These are phyloP conservation scores for Noctua janthina DNA, from an alignment of 2,888 invertebrate species.

Conservation along the genomic window DNA sequence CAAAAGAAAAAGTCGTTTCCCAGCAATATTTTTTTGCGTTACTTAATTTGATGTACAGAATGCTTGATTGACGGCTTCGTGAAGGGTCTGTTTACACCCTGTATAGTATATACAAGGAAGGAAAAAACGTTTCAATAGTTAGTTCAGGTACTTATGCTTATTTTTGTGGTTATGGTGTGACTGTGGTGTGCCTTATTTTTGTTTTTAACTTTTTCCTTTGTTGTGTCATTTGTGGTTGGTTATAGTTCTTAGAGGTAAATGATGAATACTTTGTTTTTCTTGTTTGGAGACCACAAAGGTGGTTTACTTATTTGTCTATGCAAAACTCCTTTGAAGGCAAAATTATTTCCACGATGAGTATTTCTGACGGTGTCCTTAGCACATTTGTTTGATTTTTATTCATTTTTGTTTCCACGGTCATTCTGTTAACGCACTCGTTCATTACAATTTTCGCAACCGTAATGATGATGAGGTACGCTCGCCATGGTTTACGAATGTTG, in stretches of 20 bases:
- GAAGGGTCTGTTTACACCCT: too few species aligned
- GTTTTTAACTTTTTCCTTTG: background rate
- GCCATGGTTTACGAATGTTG: constrained; percentile 46
- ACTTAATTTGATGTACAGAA: too few species aligned
- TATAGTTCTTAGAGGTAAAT: background rate
- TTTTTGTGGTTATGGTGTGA: too few species aligned
- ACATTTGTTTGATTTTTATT: constrained; percentile 11
- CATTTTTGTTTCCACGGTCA: constrained; percentile 39
- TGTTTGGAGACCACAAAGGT: background rate
- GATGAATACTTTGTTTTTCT: constrained; percentile 10
- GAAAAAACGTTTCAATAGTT: too few species aligned
- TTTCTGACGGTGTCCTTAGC: background rate
- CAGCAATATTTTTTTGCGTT: too few species aligned
- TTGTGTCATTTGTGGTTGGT: background rate
- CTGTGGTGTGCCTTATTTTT: background rate
- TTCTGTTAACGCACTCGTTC: constrained; percentile 26
- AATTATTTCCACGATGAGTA: background rate
- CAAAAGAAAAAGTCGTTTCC: too few species aligned
- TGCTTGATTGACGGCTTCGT: too few species aligned
- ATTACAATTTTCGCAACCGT: constrained; percentile 43
- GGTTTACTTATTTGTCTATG: background rate
- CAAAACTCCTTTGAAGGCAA: background rate
- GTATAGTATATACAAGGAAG: too few species aligned
- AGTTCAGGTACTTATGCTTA: too few species aligned
- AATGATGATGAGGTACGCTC: constrained; percentile 36